These are phyloP conservation scores for Agraylea sexmaculata DNA, from an alignment of 1,140 invertebrate genomes.

Conservation along the genomic window DNA sequence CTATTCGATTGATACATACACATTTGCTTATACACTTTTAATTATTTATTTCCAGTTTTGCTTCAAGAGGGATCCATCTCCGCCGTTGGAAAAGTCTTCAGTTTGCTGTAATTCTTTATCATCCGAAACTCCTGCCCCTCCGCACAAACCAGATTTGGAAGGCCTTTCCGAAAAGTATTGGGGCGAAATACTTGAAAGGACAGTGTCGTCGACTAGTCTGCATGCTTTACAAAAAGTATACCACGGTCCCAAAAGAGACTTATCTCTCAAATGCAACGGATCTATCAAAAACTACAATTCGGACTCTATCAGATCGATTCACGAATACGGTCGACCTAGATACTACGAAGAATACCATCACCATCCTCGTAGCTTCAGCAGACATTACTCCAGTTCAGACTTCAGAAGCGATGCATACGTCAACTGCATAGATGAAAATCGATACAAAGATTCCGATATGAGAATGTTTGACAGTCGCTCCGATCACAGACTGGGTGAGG, in stretches of 20 bases:
- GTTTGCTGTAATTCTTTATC: slow-evolving; percentile 38
- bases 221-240: slow-evolving; percentile 50
- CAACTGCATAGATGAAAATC: slow-evolving; percentile 27
- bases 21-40: no score
- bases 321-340: slow-evolving; percentile 30
- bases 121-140: slow-evolving; percentile 30
- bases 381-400: slow-evolving; percentile 31
- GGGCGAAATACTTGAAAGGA: slow-evolving; percentile 62
- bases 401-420: slow-evolving; percentile 38
- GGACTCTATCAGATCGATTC: slow-evolving; percentile 19
- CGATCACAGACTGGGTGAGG: slow-evolving; percentile 31
- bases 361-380: slow-evolving; percentile 31
- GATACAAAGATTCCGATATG: slow-evolving; percentile 36
- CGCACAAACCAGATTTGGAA: slow-evolving; percentile 47
- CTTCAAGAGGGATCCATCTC: slow-evolving; percentile 30
- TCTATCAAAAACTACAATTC: slow-evolving; percentile 35
- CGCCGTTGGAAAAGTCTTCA: slow-evolving; percentile 33
- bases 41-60: slow-evolving; percentile 29
- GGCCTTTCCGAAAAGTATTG: slow-evolving; percentile 64
- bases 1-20: no score
- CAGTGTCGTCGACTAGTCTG: slow-evolving; percentile 53
- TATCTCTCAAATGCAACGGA: slow-evolving; percentile 29
- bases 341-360: slow-evolving; percentile 33
- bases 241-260: slow-evolving; percentile 28
- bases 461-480: slow-evolving; percentile 34